Evolutionary conservation across 2,888 invertebrate species (phyloP).

Genomic region (Tiliacea citrago): DNA sequence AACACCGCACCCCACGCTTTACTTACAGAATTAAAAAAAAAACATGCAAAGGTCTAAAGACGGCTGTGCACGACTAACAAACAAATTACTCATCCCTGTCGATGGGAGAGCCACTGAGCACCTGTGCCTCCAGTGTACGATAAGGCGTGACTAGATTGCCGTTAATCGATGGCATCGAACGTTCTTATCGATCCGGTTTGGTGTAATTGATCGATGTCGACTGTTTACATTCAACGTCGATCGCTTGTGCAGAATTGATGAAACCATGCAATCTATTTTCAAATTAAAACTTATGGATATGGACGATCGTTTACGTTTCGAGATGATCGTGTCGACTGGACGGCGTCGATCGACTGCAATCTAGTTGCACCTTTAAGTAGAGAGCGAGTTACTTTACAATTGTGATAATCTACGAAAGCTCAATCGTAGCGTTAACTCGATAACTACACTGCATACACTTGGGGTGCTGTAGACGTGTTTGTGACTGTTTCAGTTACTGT

Average conservation of each 20-base stretch:
- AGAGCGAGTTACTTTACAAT: constrained; percentile 26
- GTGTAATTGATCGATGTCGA: not conserved
- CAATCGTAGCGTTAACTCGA: constrained; percentile 25
- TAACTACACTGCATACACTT: constrained; percentile 38
- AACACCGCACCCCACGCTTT: constrained; percentile 73
- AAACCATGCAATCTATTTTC: not conserved
- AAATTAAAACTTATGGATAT: not conserved
- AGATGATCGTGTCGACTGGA: not conserved
- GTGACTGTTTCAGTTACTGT: constrained; percentile 54
- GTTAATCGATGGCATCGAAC: constrained; percentile 5
- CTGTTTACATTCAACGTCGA: not conserved
- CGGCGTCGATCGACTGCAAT: constrained; percentile 17
- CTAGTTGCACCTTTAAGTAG: constrained; percentile 19
- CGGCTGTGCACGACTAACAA: constrained; percentile 82
- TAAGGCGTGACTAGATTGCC: constrained; percentile 18
- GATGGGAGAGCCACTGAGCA: constrained; percentile 65
- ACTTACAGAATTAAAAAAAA: constrained; percentile 62
- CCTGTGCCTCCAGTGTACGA: constrained; percentile 46
- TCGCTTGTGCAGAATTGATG: not conserved
- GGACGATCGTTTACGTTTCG: not conserved
- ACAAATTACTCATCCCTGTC: constrained; percentile 64
- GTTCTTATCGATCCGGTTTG: not conserved
- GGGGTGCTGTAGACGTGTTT: constrained; percentile 61
- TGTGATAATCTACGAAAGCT: constrained; percentile 15
- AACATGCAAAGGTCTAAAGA: constrained; percentile 83